Evolutionary conservation across 2,888 invertebrate species (phyloP).

Genomic region (Geotrupes spiniger): DNA sequence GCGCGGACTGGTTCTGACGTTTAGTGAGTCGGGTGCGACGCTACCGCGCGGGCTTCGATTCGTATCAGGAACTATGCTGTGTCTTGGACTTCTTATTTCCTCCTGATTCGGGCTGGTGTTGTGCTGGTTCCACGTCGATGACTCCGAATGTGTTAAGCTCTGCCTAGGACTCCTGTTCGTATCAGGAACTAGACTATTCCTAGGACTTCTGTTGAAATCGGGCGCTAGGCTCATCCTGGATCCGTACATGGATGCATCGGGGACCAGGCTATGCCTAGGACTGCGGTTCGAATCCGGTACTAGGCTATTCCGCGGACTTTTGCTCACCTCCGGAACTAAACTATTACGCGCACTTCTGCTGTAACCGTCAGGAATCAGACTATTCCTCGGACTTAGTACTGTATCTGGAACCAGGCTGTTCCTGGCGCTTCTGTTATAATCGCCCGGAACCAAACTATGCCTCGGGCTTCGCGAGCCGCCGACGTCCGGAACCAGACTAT

Average conservation of each 20-base stretch:
- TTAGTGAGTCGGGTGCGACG: slow-evolving; percentile 54
- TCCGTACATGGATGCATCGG: slow-evolving; percentile 52
- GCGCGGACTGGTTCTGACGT: slow-evolving; percentile 58
- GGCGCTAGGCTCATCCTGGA: slow-evolving; percentile 47
- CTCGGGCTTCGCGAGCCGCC: slow-evolving; percentile 49
- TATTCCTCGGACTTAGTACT: slow-evolving; percentile 60
- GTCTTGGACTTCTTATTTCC: slow-evolving; percentile 56
- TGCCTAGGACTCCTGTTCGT: slow-evolving; percentile 53
- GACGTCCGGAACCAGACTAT: slow-evolving; percentile 61
- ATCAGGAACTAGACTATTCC: slow-evolving; percentile 56
- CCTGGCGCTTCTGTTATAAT: slow-evolving; percentile 59
- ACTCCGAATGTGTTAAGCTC: slow-evolving; percentile 59
- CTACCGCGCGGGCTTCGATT: slow-evolving; percentile 53
- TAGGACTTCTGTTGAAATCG: slow-evolving; percentile 52
- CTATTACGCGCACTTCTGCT: slow-evolving; percentile 58
- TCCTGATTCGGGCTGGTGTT: slow-evolving; percentile 46
- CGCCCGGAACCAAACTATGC: slow-evolving; percentile 61
- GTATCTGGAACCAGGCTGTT: slow-evolving; percentile 59
- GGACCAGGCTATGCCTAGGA: slow-evolving; percentile 62
- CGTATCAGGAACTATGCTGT: slow-evolving; percentile 59
- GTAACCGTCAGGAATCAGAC: slow-evolving; percentile 60
- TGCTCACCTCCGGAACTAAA: slow-evolving; percentile 39
- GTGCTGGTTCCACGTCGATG: slow-evolving; percentile 55
- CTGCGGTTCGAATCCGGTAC: slow-evolving; percentile 56
- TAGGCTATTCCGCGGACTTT: slow-evolving; percentile 55